Conservation (phyloP, 2,113 vertebrate genomes). For the Gobius niger region DNA sequence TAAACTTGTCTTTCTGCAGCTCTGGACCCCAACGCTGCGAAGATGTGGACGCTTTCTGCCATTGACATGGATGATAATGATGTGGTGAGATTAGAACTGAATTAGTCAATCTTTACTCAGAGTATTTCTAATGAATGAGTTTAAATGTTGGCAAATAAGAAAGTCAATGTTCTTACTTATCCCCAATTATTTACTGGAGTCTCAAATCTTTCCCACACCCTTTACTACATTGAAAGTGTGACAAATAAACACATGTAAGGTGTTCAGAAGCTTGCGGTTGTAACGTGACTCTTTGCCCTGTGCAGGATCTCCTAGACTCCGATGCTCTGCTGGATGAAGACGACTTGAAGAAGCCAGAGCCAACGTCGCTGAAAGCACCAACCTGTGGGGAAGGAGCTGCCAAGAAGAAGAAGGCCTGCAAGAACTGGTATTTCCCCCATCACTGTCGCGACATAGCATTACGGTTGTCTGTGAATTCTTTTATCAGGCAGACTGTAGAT, state of each 20-base stretch:
- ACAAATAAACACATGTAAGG: no score
- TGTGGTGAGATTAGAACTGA: constrained; percentile 75
- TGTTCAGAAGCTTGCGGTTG: not conserved
- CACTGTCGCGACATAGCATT: no score
- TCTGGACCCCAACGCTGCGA: constrained; percentile 83
- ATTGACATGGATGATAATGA: constrained; percentile 90
- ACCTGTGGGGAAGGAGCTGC: constrained; percentile 80
- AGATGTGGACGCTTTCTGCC: constrained; percentile 91
- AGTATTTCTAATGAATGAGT: no score
- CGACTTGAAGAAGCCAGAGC: constrained; percentile 90
- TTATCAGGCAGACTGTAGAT: no score
- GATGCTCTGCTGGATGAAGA: constrained; percentile 91
- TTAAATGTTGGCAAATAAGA: no score
- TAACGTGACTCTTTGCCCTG: not conserved
- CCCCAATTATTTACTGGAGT: no score
- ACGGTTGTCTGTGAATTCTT: no score
- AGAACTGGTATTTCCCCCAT: constrained; percentile 83
- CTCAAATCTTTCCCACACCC: no score
- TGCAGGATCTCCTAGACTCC: constrained; percentile 90
- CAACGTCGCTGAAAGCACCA: constrained; percentile 80
- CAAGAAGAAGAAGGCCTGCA: constrained; percentile 93
- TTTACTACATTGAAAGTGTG: no score
- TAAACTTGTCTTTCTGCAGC: constrained; percentile 15
- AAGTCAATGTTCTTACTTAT: no score
- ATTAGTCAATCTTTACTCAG: no score